Percentiles rank a stretch among this genome's conserved stretches.
phyloP scores from a whole-genome alignment of 2,113 vertebrate genomes.

The Tamias sibiricus region DNA sequence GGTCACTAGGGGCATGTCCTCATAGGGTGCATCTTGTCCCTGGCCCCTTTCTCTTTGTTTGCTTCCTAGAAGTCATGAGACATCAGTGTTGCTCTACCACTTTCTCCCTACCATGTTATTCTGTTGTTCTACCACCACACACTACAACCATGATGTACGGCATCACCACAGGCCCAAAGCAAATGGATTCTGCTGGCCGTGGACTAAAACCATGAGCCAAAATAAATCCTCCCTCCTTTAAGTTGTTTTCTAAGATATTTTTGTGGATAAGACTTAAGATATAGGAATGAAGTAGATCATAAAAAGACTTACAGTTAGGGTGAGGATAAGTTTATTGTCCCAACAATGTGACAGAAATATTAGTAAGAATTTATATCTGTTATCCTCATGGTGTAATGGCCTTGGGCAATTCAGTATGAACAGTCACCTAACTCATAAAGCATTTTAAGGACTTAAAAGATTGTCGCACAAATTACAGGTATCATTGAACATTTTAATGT shows the following conservation, averaged over 20 bases:
- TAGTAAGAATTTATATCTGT: not conserved
- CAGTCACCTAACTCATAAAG: not conserved
- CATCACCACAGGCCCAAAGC: too few relatives aligned
- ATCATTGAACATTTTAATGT: not conserved
- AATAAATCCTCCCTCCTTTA: not conserved
- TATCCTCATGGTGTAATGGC: too few relatives aligned
- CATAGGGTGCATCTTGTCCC: not conserved
- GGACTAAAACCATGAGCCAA: not conserved
- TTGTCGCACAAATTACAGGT: not conserved
- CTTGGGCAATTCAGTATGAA: not conserved
- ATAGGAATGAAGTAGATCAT: not conserved
- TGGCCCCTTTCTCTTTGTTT: not conserved
- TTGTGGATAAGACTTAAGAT: not conserved
- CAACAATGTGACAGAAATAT: not conserved
- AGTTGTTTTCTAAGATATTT: not conserved
- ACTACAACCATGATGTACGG: too few relatives aligned
- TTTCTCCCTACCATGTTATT: too few relatives aligned
- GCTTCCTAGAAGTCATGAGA: too few relatives aligned
- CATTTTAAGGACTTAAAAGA: not conserved
- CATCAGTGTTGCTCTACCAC: too few relatives aligned
- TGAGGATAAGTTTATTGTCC: not conserved
- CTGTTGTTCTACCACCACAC: not conserved
- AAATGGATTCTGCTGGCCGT: too few relatives aligned
- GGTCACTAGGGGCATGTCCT: not conserved
- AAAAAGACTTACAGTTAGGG: not conserved